Evolutionary conservation across 2,797 vertebrate species (phyloP).

Genomic region (Heliangelus exortis): DNA sequence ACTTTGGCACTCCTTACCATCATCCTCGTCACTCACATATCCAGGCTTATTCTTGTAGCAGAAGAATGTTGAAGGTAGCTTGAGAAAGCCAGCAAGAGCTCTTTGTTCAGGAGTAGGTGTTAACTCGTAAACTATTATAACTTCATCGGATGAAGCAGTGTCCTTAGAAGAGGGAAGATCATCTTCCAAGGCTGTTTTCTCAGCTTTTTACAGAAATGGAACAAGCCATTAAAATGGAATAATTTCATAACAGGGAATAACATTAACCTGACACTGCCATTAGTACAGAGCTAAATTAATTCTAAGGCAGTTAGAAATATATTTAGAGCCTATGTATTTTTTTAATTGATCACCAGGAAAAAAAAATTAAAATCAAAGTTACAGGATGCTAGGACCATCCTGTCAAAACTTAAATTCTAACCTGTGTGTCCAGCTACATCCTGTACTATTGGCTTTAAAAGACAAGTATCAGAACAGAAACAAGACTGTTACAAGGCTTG

Average conservation of each 20-base stretch:
- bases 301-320: neutral
- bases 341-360: neutral
- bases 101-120: conserved; percentile 89
- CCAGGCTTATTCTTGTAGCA: conserved; percentile 93
- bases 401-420: neutral
- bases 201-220: conserved; percentile 56
- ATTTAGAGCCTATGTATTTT: neutral
- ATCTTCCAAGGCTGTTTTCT: conserved; percentile 60
- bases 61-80: conserved; percentile 93
- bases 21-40: conserved; percentile 90
- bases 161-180: neutral
- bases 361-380: neutral
- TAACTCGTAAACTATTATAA: conserved; percentile 87
- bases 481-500: neutral
- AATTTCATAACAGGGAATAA: neutral
- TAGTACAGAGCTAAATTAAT: neutral
- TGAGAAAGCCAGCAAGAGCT: conserved; percentile 85
- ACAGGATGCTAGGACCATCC: neutral
- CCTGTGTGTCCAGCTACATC: neutral
- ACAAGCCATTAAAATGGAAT: neutral
- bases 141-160: conserved; percentile 73
- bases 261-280: neutral
- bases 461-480: neutral
- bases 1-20: conserved; percentile 82
- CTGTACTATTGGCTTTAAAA: neutral